Evolutionary conservation across 35 echinoderm and acorn worm genomes (phyloP).

Genomic region (Heliocidaris erythrogramma): DNA sequence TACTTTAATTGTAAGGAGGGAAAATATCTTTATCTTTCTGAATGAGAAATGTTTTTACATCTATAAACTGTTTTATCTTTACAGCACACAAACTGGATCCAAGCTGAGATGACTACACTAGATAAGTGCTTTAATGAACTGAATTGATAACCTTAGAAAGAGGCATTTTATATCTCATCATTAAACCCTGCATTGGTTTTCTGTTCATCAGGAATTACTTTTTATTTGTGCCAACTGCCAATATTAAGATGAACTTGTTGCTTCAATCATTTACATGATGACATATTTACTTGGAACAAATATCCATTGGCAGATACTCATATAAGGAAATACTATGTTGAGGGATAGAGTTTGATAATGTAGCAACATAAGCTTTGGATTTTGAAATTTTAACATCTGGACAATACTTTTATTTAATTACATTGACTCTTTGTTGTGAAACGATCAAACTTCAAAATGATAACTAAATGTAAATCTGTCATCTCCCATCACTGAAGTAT

Average conservation of each 20-base stretch:
- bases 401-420: neutral
- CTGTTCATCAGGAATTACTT: neutral
- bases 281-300: no score
- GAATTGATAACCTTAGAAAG: neutral
- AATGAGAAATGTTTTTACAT: neutral
- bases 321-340: neutral
- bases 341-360: neutral
- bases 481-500: no score
- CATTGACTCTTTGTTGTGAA: no score
- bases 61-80: neutral
- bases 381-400: neutral
- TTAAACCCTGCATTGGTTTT: neutral
- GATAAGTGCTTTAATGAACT: neutral
- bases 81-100: conserved; percentile 58
- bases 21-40: neutral
- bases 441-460: no score
- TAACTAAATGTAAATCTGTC: no score
- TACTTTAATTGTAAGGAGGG: no score
- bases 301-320: neutral
- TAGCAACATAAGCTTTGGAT: neutral
- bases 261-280: no score
- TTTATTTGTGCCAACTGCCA: neutral
- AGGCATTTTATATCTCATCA: neutral
- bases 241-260: neutral
- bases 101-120: conserved; percentile 29